phyloP scores from a whole-genome alignment of 2,797 vertebrate genomes.

The Mycteria americana region DNA sequence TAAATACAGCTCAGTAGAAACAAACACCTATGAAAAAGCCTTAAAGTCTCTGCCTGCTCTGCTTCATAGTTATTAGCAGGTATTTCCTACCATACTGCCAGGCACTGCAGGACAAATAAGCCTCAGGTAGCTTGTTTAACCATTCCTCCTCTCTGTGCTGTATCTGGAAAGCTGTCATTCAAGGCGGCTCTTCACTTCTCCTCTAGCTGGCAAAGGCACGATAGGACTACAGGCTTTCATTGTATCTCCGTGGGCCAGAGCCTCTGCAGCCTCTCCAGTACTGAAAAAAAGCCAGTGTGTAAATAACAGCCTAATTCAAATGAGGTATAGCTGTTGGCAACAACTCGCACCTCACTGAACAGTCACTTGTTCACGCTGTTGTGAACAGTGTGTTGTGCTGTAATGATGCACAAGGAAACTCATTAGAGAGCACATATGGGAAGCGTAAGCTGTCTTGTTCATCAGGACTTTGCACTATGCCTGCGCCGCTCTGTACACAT shows the following conservation, averaged over 20 bases:
- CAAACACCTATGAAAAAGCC: not conserved
- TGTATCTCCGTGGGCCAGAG: accelerated
- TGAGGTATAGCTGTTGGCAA: not conserved
- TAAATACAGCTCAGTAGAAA: not conserved
- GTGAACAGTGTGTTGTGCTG: not conserved
- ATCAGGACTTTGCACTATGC: not conserved
- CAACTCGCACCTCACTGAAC: not conserved
- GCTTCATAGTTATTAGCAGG: not conserved
- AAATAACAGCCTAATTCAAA: not conserved
- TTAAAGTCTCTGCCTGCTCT: not conserved
- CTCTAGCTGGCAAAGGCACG: not conserved
- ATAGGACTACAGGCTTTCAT: not conserved
- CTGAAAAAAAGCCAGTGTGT: not conserved
- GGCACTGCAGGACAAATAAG: not conserved
- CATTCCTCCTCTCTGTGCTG: not conserved
- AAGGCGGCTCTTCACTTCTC: not conserved
- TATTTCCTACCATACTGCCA: not conserved
- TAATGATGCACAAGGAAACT: not conserved
- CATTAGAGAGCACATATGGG: not conserved
- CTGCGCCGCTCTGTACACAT: accelerated
- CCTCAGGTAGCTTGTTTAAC: not conserved
- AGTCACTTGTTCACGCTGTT: not conserved
- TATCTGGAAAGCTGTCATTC: not conserved
- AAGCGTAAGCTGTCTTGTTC: not conserved
- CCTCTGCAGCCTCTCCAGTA: not conserved